Conservation (phyloP, 2,797 vertebrate genomes). For the Catostomus latipinnis region DNA sequence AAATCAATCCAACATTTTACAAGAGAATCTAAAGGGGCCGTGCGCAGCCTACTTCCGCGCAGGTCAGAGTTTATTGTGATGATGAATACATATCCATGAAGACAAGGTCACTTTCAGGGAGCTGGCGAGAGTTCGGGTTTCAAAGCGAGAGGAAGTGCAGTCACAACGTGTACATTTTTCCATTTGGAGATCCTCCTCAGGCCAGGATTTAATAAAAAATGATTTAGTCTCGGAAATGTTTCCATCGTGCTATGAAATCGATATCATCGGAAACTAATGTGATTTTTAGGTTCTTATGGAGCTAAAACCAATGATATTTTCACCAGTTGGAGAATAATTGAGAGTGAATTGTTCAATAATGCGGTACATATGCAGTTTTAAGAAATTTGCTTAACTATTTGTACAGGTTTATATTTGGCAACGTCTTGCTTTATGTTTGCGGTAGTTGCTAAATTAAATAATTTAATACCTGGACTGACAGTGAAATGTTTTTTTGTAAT, state of each 20-base stretch:
- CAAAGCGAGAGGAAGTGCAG: conserved; percentile 21
- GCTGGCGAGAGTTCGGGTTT: conserved; percentile 32
- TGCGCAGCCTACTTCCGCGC: conserved; percentile 12
- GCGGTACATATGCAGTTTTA: conserved; percentile 4
- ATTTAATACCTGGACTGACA: background rate
- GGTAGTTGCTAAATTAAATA: conserved; percentile 1
- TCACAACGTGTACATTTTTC: conserved; percentile 34
- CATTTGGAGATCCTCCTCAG: conserved; percentile 39
- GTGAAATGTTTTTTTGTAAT: background rate
- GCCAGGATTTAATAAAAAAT: conserved; percentile 41
- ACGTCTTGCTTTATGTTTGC: background rate
- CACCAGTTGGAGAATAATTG: conserved; percentile 13
- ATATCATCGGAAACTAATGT: conserved; percentile 34
- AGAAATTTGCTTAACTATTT: background rate
- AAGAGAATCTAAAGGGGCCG: conserved; percentile 29
- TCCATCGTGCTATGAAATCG: conserved; percentile 38
- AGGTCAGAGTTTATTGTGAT: conserved; percentile 47
- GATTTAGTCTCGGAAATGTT: conserved; percentile 33
- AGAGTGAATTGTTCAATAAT: background rate
- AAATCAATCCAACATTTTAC: conserved; percentile 24
- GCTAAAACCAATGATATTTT: conserved; percentile 11
- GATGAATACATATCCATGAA: conserved; percentile 43
- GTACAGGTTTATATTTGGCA: background rate
- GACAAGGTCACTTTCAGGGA: conserved; percentile 26
- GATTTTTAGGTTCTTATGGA: background rate